phyloP scores from a whole-genome alignment of 2,113 vertebrate species.

The Piprites chloris region DNA sequence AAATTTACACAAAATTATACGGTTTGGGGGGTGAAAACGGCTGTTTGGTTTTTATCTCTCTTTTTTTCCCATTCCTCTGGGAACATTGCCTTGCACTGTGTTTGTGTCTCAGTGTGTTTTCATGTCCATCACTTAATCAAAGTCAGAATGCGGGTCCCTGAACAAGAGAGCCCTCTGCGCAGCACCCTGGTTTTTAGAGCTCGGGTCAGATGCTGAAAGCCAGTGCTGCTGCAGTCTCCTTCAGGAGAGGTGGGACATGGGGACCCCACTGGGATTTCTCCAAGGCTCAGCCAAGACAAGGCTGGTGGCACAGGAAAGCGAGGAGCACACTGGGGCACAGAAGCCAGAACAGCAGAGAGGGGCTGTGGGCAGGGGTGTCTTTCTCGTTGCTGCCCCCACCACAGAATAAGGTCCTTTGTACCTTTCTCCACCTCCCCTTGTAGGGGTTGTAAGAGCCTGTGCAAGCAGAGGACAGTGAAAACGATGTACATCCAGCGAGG shows the following conservation, averaged over 20 bases:
- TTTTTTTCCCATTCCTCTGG: conserved; percentile 60
- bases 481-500: not conserved
- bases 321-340: fast-evolving
- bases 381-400: not conserved
- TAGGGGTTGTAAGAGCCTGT: fast-evolving
- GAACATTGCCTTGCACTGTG: conserved; percentile 54
- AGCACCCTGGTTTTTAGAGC: not conserved
- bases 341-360: not conserved
- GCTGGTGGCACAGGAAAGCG: not conserved
- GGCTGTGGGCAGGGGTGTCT: not conserved
- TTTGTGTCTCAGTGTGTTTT: conserved; percentile 68
- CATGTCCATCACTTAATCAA: conserved; percentile 64
- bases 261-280: not conserved
- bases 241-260: not conserved
- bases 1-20: conserved; percentile 99
- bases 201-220: conserved; percentile 19
- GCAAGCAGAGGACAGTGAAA: not conserved
- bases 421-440: not conserved
- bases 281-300: not conserved
- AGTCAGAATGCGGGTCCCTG: conserved; percentile 49
- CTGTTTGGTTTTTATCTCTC: conserved; percentile 85
- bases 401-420: not conserved
- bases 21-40: conserved; percentile 85
- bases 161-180: not conserved
- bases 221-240: not conserved